Percentiles rank a stretch among this genome's conserved stretches.
Evolutionary conservation across 2,113 vertebrate species (phyloP).

Genomic region (Hemichromis elongatus): DNA sequence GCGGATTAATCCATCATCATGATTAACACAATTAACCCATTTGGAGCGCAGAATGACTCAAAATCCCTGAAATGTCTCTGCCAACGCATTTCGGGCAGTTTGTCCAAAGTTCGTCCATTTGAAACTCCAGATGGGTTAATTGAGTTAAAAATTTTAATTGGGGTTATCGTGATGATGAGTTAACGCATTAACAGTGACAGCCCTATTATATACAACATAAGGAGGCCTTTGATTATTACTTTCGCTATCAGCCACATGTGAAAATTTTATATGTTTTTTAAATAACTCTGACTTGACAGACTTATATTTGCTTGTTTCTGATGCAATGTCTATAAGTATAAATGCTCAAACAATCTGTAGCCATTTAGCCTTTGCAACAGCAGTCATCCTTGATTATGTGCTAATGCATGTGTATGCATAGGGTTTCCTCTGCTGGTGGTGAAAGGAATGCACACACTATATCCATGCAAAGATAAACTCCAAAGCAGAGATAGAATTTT

Average conservation of each 20-base stretch:
- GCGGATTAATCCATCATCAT: too few species aligned
- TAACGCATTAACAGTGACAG: too few species aligned
- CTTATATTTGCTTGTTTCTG: background rate
- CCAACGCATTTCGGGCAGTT: too few species aligned
- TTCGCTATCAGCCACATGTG: background rate
- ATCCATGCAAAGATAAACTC: background rate
- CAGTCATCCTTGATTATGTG: background rate
- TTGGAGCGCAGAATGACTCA: too few species aligned
- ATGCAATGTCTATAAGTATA: background rate
- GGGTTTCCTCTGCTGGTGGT: background rate
- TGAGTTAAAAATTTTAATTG: too few species aligned
- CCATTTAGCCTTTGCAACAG: background rate
- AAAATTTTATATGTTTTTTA: conserved; percentile 30
- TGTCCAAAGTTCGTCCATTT: too few species aligned
- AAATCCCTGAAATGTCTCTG: too few species aligned
- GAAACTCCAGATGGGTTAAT: too few species aligned
- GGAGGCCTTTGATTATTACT: background rate
- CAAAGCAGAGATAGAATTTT: background rate
- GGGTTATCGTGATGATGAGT: too few species aligned
- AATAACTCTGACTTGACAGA: background rate
- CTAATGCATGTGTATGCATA: background rate
- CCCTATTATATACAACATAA: background rate
- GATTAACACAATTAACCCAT: too few species aligned
- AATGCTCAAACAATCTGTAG: background rate
- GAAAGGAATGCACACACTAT: background rate